Evolutionary conservation across 2,888 invertebrate species (phyloP).

Genomic region (Dermolepida albohirtum): DNA sequence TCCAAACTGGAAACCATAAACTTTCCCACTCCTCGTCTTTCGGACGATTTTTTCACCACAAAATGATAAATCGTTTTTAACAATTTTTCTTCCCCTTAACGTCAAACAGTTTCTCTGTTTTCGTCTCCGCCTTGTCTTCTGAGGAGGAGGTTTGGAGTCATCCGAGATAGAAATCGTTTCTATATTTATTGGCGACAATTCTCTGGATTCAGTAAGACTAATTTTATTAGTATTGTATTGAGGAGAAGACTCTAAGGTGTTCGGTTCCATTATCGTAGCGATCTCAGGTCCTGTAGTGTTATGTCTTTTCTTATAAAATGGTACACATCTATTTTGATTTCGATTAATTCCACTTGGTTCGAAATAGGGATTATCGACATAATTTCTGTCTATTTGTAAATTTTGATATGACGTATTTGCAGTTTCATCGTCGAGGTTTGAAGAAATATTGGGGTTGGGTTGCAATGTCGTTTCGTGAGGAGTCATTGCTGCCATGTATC

Average conservation of each 20-base stretch:
- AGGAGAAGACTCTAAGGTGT: background rate
- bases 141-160: background rate
- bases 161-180: conserved; percentile 20
- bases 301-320: background rate
- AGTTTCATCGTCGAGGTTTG: background rate
- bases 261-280: background rate
- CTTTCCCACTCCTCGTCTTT: conserved; percentile 31
- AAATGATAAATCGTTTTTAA: conserved; percentile 17
- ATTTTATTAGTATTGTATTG: background rate
- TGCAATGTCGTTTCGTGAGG: conserved; percentile 1
- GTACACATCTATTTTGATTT: background rate
- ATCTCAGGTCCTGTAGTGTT: background rate
- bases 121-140: background rate
- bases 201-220: conserved; percentile 5
- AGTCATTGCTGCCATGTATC: conserved; percentile 3
- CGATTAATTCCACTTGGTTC: background rate
- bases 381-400: conserved; percentile 8
- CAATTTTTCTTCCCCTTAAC: conserved; percentile 19
- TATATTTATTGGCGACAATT: background rate
- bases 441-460: background rate
- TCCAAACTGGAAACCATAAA: conserved; percentile 11
- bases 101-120: conserved; percentile 19
- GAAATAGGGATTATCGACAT: conserved; percentile 19
- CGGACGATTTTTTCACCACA: conserved; percentile 17
- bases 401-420: background rate